Conservation (phyloP, 2,113 vertebrate species). For the Puffinus mauretanicus region DNA sequence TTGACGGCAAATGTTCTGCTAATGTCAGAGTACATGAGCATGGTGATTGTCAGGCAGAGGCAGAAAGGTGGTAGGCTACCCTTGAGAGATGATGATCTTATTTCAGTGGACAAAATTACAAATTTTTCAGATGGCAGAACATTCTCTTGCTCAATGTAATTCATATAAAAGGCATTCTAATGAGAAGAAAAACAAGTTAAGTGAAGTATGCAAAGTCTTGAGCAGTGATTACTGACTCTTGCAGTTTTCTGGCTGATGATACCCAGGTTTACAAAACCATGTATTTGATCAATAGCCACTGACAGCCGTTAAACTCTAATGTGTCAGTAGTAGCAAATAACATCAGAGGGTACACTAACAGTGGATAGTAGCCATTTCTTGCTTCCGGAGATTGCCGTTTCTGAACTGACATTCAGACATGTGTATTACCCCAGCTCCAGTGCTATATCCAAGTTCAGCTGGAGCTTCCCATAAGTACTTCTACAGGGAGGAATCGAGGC, state of each 20-base stretch:
- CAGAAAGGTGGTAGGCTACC: background rate
- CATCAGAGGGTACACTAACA: background rate
- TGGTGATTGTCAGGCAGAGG: background rate
- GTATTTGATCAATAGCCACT: background rate
- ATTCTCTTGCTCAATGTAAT: slow-evolving; percentile 2
- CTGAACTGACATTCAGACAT: background rate
- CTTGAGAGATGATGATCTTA: background rate
- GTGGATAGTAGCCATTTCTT: rapidly evolving
- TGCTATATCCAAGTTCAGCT: background rate
- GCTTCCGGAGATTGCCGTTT: rapidly evolving
- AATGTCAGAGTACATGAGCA: background rate
- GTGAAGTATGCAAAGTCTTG: background rate
- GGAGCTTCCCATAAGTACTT: background rate
- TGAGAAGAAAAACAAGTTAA: background rate
- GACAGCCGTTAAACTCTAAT: background rate
- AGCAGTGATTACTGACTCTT: background rate
- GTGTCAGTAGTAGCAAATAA: background rate
- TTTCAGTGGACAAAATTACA: background rate
- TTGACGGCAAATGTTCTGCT: background rate
- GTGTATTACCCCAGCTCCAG: background rate
- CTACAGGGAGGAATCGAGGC: background rate
- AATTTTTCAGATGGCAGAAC: background rate
- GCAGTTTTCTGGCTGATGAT: background rate
- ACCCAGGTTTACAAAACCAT: background rate
- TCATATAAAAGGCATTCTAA: background rate